Conservation (phyloP, 2,797 vertebrate genomes). For the Enoplosus armatus region DNA sequence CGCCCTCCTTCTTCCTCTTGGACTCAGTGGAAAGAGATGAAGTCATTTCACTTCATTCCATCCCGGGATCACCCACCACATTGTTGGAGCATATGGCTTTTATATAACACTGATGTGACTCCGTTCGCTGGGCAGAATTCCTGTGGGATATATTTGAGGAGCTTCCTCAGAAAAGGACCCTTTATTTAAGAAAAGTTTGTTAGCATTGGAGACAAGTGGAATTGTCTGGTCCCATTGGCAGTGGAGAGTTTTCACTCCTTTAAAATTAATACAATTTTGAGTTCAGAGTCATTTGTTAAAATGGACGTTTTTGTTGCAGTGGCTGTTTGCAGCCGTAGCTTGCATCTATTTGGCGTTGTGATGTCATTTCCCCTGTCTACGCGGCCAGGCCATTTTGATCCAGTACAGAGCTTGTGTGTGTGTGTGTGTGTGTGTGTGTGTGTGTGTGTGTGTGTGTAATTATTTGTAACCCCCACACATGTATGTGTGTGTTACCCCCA, state of each 20-base stretch:
- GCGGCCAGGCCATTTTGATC: conserved; percentile 2
- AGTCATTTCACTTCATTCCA: conserved; percentile 67
- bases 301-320: neutral
- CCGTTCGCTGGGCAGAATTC: conserved; percentile 4
- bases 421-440: conserved; percentile 15
- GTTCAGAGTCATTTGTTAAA: neutral
- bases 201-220: neutral
- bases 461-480: no score
- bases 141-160: neutral
- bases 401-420: neutral
- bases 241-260: neutral
- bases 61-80: conserved; percentile 69
- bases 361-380: conserved; percentile 22
- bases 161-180: neutral
- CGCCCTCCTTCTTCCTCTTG: conserved; percentile 45
- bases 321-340: neutral
- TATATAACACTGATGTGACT: conserved; percentile 51
- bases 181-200: neutral
- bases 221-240: neutral
- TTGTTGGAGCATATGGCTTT: conserved; percentile 64
- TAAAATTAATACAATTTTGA: no score
- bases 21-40: conserved; percentile 73
- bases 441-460: conserved; percentile 7
- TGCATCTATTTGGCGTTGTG: conserved; percentile 11
- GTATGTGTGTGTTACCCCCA: no score